Evolutionary conservation across 2,888 invertebrate species (phyloP).

Genomic region (Autographa gamma): DNA sequence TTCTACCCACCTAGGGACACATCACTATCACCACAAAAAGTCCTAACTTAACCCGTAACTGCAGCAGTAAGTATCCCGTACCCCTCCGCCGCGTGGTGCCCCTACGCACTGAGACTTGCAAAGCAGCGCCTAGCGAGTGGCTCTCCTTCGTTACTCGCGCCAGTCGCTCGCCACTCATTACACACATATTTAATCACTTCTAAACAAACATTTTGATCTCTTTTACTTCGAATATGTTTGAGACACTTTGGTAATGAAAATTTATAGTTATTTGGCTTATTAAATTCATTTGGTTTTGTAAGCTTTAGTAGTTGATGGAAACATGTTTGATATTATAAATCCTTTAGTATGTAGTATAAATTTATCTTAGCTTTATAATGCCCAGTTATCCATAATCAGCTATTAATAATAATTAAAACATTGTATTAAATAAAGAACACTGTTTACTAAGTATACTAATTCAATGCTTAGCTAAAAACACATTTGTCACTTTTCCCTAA

Average conservation of each 20-base stretch:
- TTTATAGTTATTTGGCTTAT: background rate
- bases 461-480: background rate
- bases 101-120: slow-evolving; percentile 38
- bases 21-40: background rate
- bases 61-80: background rate
- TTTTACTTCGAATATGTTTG: slow-evolving; percentile 6
- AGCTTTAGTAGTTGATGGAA: too few species aligned
- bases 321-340: too few species aligned
- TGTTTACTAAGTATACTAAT: too few species aligned
- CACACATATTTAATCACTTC: slow-evolving; percentile 34
- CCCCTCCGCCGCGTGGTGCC: slow-evolving; percentile 9
- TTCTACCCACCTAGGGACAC: background rate
- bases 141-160: slow-evolving; percentile 20
- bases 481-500: slow-evolving; percentile 1
- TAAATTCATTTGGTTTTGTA: too few species aligned
- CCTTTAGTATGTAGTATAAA: too few species aligned
- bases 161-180: slow-evolving; percentile 29
- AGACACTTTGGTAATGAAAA: slow-evolving; percentile 7
- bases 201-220: slow-evolving; percentile 23
- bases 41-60: background rate
- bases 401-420: background rate
- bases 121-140: slow-evolving; percentile 19
- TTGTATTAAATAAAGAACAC: too few species aligned
- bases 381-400: too few species aligned
- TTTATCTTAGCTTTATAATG: too few species aligned